phyloP scores from a whole-genome alignment of 2,113 vertebrate genomes.

The Proterorhinus semilunaris region DNA sequence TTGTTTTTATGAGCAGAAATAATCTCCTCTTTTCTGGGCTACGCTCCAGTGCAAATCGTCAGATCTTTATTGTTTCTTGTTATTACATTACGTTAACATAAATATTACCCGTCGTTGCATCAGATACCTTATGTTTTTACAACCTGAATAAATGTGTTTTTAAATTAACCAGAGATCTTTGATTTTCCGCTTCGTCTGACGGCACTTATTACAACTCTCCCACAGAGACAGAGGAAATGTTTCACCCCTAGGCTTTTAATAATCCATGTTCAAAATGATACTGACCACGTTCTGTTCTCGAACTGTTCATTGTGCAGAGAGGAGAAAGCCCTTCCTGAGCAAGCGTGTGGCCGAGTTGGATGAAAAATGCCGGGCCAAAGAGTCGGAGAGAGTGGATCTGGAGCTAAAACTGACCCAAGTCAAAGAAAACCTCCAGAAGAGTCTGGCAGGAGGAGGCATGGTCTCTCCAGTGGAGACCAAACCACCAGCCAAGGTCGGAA shows the following conservation, averaged over 20 bases:
- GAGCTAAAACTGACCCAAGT: constrained; percentile 88
- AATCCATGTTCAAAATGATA: not conserved
- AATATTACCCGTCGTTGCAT: not conserved
- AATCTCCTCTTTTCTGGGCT: not conserved
- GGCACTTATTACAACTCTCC: constrained; percentile 23
- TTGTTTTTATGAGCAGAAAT: not conserved
- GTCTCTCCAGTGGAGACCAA: constrained; percentile 76
- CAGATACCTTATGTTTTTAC: not conserved
- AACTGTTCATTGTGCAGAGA: constrained; percentile 69
- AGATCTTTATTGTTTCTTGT: not conserved
- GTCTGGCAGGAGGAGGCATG: constrained; percentile 84
- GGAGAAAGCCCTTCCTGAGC: constrained; percentile 76
- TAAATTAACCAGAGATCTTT: constrained; percentile 5
- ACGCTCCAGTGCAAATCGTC: not conserved
- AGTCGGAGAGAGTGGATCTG: constrained; percentile 85
- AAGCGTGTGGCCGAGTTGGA: constrained; percentile 80
- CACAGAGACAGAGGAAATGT: constrained; percentile 16
- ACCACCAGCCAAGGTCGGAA: constrained; percentile 58
- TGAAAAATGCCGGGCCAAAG: constrained; percentile 84
- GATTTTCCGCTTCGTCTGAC: constrained; percentile 11
- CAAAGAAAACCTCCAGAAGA: constrained; percentile 91
- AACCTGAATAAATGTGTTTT: constrained; percentile 8
- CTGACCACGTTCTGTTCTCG: not conserved
- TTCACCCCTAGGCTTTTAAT: not conserved
- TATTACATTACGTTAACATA: constrained; percentile 5